A percentile compares a stretch with the other conserved stretches of the same genome.
phyloP scores from a whole-genome alignment of 2,888 invertebrate species.

The Archaeoteleia sp. region DNA sequence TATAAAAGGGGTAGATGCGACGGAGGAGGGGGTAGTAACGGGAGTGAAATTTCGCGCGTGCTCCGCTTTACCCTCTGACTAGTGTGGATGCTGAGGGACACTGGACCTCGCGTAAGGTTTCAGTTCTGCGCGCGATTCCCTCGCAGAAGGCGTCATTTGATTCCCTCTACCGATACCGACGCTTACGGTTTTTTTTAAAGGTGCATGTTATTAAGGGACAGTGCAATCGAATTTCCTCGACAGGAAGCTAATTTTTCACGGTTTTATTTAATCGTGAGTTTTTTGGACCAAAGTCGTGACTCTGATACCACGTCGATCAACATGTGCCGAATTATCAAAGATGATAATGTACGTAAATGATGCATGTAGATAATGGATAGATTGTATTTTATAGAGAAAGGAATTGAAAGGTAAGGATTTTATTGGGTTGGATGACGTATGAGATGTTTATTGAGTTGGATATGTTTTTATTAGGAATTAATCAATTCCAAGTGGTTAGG shows the following conservation, averaged over 20 bases:
- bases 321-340: slow-evolving; percentile 66
- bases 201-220: slow-evolving; percentile 23
- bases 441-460: too few species aligned
- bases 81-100: slow-evolving; percentile 71
- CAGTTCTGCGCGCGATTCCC: slow-evolving; percentile 73
- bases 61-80: slow-evolving; percentile 66
- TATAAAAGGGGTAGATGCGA: slow-evolving; percentile 51
- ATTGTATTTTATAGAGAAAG: neutral
- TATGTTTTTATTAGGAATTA: too few species aligned
- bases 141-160: slow-evolving; percentile 64
- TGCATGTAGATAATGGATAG: too few species aligned
- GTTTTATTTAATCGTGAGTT: slow-evolving; percentile 32
- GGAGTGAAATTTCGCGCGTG: slow-evolving; percentile 71
- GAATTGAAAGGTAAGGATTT: too few species aligned
- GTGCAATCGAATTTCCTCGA: slow-evolving; percentile 8
- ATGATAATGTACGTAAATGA: slow-evolving; percentile 68
- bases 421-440: too few species aligned
- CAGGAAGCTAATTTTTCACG: slow-evolving; percentile 9
- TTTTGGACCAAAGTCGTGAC: slow-evolving; percentile 51
- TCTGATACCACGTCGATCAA: slow-evolving; percentile 46
- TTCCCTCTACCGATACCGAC: slow-evolving; percentile 25
- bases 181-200: slow-evolving; percentile 16
- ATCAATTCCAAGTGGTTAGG: too few species aligned
- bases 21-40: slow-evolving; percentile 52
- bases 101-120: slow-evolving; percentile 70